Conservation (phyloP, 1,140 invertebrate genomes). For the Drosophila ironensis region DNA sequence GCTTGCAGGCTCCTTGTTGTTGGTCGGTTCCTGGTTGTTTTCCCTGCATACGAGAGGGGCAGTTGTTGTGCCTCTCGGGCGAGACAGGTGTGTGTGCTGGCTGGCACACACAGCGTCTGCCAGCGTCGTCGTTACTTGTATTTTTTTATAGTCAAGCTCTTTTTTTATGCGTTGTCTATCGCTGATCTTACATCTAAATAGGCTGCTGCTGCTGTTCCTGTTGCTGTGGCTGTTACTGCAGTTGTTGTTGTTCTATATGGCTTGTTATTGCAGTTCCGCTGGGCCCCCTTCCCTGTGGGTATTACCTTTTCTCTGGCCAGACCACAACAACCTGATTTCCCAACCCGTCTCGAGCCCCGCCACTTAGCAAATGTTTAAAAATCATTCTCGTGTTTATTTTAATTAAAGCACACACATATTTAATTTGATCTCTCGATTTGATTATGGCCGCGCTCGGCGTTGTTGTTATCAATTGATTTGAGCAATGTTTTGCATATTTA, state of each 20-base stretch:
- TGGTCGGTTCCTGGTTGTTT: slow-evolving; percentile 8
- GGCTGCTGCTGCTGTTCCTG: slow-evolving; percentile 36
- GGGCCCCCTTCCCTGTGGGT: background rate
- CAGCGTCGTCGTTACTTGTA: slow-evolving; percentile 4
- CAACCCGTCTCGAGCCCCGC: slow-evolving; percentile 14
- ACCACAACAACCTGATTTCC: slow-evolving; percentile 19
- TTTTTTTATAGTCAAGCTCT: slow-evolving; percentile 2
- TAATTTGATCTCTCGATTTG: slow-evolving; percentile 44
- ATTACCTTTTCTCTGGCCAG: background rate
- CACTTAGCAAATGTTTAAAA: slow-evolving; percentile 61
- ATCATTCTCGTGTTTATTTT: slow-evolving; percentile 73
- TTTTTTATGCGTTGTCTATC: slow-evolving; percentile 63
- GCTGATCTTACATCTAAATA: slow-evolving; percentile 73
- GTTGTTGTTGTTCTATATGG: background rate
- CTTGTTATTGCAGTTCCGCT: slow-evolving; percentile 52
- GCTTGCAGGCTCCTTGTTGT: slow-evolving; percentile 21
- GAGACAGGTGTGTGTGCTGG: slow-evolving; percentile 66
- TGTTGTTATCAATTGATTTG: slow-evolving; percentile 50
- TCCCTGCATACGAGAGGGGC: too few species aligned
- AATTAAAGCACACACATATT: slow-evolving; percentile 60
- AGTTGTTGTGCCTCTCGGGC: slow-evolving; percentile 21
- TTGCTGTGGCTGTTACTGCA: background rate
- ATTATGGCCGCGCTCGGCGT: slow-evolving; percentile 11
- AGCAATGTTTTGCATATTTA: slow-evolving; percentile 37
- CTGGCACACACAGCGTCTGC: background rate